phyloP scores from a whole-genome alignment of 2,888 invertebrate genomes.

The Scaptomyza tumidula region DNA sequence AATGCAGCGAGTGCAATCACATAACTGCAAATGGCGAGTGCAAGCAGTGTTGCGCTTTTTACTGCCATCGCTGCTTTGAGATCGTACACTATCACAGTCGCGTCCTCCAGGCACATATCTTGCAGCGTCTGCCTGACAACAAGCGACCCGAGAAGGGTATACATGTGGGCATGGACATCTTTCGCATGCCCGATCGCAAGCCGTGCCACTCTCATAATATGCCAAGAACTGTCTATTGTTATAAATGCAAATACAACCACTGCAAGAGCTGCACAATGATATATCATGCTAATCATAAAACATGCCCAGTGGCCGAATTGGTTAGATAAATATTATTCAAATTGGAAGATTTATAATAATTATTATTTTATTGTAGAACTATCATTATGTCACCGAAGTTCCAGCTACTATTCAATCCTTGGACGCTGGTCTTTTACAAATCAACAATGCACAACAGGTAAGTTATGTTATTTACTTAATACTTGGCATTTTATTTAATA shows the following conservation, averaged over 20 bases:
- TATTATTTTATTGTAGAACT: constrained; percentile 42
- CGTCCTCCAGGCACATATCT: constrained; percentile 73
- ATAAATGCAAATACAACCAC: constrained; percentile 12
- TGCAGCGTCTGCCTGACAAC: constrained; percentile 22
- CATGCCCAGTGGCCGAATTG: constrained; percentile 13
- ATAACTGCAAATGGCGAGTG: constrained; percentile 68
- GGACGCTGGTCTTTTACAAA: constrained; percentile 33
- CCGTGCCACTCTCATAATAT: constrained; percentile 64
- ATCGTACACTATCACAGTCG: constrained; percentile 75
- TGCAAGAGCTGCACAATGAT: constrained; percentile 63
- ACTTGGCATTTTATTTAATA: constrained; percentile 58
- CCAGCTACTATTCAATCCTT: constrained; percentile 35
- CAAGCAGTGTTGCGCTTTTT: constrained; percentile 76
- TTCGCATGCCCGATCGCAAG: constrained; percentile 44
- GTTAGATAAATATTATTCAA: constrained; percentile 26
- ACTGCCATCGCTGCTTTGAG: constrained; percentile 79
- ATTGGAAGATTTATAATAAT: neutral
- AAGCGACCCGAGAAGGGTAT: neutral
- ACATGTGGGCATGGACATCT: constrained; percentile 36
- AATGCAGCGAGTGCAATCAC: constrained; percentile 79
- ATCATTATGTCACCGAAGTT: constrained; percentile 31
- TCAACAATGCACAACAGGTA: constrained; percentile 51
- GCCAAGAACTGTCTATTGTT: constrained; percentile 63
- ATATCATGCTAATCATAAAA: constrained; percentile 63
- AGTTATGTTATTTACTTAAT: constrained; percentile 56